Conservation (phyloP, 2,888 invertebrate genomes). For the Drosophila anomalipes region DNA sequence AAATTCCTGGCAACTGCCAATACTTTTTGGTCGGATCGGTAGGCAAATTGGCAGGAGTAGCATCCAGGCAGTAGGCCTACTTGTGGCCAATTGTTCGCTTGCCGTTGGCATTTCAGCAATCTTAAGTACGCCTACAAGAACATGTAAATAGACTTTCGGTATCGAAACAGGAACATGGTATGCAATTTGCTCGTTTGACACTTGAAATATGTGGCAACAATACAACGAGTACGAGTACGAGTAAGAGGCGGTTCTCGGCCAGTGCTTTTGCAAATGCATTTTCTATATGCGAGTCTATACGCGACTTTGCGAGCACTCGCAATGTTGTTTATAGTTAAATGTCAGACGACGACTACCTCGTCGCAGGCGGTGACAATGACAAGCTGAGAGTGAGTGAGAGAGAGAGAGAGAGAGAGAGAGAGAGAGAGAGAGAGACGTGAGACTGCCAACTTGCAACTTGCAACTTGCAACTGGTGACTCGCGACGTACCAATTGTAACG, state of each 20-base stretch:
- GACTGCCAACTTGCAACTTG: conserved; percentile 27
- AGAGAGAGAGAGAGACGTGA: conserved; percentile 27
- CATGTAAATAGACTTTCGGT: conserved; percentile 83
- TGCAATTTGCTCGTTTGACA: conserved; percentile 85
- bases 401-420: conserved; percentile 27
- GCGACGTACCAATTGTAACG: conserved; percentile 63
- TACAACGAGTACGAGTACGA: conserved; percentile 35
- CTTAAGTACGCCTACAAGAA: conserved; percentile 84
- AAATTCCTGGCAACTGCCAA: conserved; percentile 68
- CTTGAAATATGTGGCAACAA: conserved; percentile 83
- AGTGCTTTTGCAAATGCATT: conserved; percentile 54
- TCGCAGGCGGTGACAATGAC: conserved; percentile 74
- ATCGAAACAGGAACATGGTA: conserved; percentile 80
- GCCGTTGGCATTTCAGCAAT: conserved; percentile 80
- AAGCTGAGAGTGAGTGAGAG: conserved; percentile 33
- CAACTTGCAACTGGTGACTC: conserved; percentile 18
- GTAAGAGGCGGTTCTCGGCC: conserved; percentile 23
- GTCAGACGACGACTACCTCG: conserved; percentile 63
- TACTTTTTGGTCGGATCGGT: conserved; percentile 39
- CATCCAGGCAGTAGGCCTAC: conserved; percentile 24
- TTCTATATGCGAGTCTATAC: conserved; percentile 58
- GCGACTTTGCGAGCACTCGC: conserved; percentile 19
- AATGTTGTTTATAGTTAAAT: conserved; percentile 71
- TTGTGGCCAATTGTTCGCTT: conserved; percentile 58
- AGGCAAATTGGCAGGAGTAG: conserved; percentile 72